phyloP scores from a whole-genome alignment of 1,140 invertebrate genomes.

The Hycleus phaleratus region DNA sequence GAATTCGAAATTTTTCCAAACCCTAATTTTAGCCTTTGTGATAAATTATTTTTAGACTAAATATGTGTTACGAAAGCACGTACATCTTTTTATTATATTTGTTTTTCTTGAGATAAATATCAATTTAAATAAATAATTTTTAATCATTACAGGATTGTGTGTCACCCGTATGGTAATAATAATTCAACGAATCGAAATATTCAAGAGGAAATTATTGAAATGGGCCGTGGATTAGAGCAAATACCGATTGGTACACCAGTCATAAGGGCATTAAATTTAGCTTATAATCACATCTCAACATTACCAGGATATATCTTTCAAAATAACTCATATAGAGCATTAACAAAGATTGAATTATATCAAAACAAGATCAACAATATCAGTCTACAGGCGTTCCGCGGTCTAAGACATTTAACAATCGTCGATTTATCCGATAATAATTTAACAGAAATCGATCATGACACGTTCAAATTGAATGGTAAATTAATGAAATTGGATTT shows the following conservation, averaged over 20 bases:
- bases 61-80: not conserved
- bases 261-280: slow-evolving; percentile 26
- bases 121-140: too few relatives aligned
- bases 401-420: slow-evolving; percentile 53
- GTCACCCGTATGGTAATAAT: too few relatives aligned
- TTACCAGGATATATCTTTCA: slow-evolving; percentile 28
- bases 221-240: slow-evolving; percentile 23
- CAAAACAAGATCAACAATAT: slow-evolving; percentile 31
- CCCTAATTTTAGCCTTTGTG: too few relatives aligned
- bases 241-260: slow-evolving; percentile 25
- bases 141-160: too few relatives aligned
- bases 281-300: slow-evolving; percentile 31
- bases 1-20: too few relatives aligned
- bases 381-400: slow-evolving; percentile 48
- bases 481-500: slow-evolving; percentile 48
- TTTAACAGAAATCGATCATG: slow-evolving; percentile 48
- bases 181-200: too few relatives aligned
- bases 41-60: not conserved
- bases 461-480: slow-evolving; percentile 49
- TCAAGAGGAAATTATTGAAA: slow-evolving; percentile 15
- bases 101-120: too few relatives aligned
- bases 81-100: too few relatives aligned
- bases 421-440: slow-evolving; percentile 60
- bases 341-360: slow-evolving; percentile 25
- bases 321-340: slow-evolving; percentile 26